These are phyloP conservation scores for Aplocera efformata DNA, from an alignment of 2,888 invertebrate genomes.

Conservation along the genomic window DNA sequence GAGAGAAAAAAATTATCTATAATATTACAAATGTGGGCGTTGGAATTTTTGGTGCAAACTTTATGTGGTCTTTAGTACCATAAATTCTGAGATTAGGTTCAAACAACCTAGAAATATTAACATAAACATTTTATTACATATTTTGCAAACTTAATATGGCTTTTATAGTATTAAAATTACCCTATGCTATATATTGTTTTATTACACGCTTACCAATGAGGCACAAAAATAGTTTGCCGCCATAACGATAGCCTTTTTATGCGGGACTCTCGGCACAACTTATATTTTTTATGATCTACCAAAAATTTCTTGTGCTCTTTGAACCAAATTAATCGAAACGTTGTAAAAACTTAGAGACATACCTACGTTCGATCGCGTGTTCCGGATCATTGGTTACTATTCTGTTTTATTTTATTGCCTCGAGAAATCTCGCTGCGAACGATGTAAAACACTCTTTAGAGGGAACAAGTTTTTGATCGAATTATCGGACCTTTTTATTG, in stretches of 20 bases:
- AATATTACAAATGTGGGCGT: conserved; percentile 3
- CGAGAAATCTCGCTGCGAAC: conserved; percentile 25
- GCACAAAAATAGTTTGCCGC: conserved; percentile 25
- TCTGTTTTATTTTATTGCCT: conserved; percentile 56
- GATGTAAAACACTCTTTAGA: conserved; percentile 22
- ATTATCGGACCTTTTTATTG: conserved; percentile 22
- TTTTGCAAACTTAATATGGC: conserved; percentile 10
- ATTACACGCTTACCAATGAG: conserved; percentile 16
- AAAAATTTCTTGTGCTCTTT: conserved; percentile 67
- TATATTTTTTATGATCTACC: conserved; percentile 47
- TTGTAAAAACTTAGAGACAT: conserved; percentile 52
- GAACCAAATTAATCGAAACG: conserved; percentile 67
- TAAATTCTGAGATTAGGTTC: conserved; percentile 16
- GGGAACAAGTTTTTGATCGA: conserved; percentile 21
- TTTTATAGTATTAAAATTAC: conserved; percentile 11
- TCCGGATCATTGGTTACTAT: conserved; percentile 52
- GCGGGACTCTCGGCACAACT: conserved; percentile 34
- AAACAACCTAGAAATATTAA: conserved; percentile 9
- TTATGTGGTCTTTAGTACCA: conserved; percentile 12
- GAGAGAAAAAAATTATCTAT: background rate
- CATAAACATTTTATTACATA: conserved; percentile 14
- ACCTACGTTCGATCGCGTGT: conserved; percentile 56
- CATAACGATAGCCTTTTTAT: conserved; percentile 24
- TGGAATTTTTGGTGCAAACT: conserved; percentile 1
- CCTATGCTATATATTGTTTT: conserved; percentile 5